Percentiles rank a stretch among this genome's conserved stretches.
These are phyloP conservation scores for Oncopodura yosiiana DNA, from an alignment of 1,140 invertebrate species.

Conservation along the genomic window DNA sequence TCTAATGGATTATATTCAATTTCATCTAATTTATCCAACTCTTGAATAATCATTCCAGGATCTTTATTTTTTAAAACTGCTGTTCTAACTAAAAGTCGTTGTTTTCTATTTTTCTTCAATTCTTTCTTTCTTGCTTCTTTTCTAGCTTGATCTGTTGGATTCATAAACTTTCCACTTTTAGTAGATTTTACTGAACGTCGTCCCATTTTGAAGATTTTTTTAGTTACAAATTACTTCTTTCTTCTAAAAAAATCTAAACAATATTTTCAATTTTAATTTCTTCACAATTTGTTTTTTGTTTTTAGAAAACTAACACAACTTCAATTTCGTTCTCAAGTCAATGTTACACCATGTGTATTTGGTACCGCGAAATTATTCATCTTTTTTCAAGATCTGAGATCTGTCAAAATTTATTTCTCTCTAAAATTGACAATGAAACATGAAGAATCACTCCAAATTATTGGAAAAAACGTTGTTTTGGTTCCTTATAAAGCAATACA, in stretches of 20 bases:
- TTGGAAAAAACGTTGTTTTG: constrained; percentile 52
- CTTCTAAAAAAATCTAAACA: background rate
- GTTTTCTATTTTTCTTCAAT: constrained; percentile 95
- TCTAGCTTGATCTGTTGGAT: constrained; percentile 96
- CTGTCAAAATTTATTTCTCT: too few relatives aligned
- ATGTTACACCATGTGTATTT: too few relatives aligned
- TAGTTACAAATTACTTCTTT: background rate
- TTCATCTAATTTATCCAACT: constrained; percentile 95
- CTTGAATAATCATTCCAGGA: constrained; percentile 82
- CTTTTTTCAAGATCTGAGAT: too few relatives aligned
- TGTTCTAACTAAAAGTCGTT: constrained; percentile 85
- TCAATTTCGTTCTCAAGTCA: too few relatives aligned
- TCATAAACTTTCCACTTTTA: constrained; percentile 99
- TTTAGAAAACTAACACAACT: too few relatives aligned
- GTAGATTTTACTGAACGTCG: constrained; percentile 94
- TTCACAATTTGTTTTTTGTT: too few relatives aligned
- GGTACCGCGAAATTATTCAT: too few relatives aligned
- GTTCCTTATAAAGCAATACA: constrained; percentile 59
- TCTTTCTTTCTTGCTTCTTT: constrained; percentile 96
- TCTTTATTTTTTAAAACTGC: constrained; percentile 98
- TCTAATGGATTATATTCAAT: constrained; percentile 95
- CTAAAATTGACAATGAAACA: constrained; percentile 48
- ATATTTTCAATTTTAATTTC: too few relatives aligned
- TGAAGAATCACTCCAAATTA: constrained; percentile 51
- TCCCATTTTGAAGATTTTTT: constrained; percentile 56